phyloP scores from a whole-genome alignment of 2,113 vertebrate species.

The Oncorhynchus keta region DNA sequence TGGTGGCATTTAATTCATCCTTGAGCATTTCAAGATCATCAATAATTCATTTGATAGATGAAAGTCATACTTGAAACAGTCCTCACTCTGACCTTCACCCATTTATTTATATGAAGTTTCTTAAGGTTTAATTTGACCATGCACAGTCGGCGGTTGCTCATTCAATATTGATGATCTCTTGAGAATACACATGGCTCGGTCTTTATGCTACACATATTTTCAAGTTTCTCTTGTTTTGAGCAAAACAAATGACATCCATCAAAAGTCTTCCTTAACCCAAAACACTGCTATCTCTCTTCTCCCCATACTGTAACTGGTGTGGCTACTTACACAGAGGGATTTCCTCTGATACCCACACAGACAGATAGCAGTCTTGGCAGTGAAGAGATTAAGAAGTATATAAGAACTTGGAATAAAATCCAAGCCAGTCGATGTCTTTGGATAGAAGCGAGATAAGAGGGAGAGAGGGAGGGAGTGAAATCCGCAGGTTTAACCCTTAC shows the following conservation, averaged over 20 bases:
- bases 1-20: neutral
- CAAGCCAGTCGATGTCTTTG: slow-evolving; percentile 62
- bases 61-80: neutral
- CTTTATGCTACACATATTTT: neutral
- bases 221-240: too few relatives aligned
- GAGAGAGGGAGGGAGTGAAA: slow-evolving; percentile 59
- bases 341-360: too few relatives aligned
- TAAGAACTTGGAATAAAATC: slow-evolving; percentile 70
- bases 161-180: neutral
- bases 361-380: slow-evolving; percentile 22
- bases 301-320: too few relatives aligned
- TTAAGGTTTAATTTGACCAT: neutral
- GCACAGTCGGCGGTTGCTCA: neutral
- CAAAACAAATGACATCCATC: too few relatives aligned
- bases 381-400: slow-evolving; percentile 45
- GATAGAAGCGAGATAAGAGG: slow-evolving; percentile 53
- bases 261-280: too few relatives aligned
- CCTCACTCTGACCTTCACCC: too few relatives aligned
- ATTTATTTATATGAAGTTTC: too few relatives aligned
- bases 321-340: too few relatives aligned
- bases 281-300: too few relatives aligned
- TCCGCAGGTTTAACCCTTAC: slow-evolving; percentile 27
- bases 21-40: neutral
- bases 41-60: neutral
- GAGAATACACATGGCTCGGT: neutral